A percentile compares a stretch with the other conserved stretches of the same genome.
Conservation (phyloP, 1,140 invertebrate genomes). For the Drosophila lacteicornis region DNA sequence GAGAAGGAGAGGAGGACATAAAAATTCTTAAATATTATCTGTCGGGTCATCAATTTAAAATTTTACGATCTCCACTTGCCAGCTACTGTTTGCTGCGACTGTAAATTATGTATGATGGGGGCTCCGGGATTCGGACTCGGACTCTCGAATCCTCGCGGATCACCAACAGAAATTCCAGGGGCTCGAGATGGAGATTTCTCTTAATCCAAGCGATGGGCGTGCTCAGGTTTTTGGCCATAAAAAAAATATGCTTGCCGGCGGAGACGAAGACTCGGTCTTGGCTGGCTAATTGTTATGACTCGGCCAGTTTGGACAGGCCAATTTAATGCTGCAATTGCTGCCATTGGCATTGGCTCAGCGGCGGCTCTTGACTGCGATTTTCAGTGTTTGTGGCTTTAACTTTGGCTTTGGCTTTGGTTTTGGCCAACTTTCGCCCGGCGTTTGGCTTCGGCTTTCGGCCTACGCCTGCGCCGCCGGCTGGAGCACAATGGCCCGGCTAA, state of each 20-base stretch:
- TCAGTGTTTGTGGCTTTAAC: conserved; percentile 3
- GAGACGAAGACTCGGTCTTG: neutral
- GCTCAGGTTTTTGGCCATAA: conserved; percentile 55
- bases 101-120: conserved; percentile 73
- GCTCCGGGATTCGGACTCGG: conserved; percentile 15
- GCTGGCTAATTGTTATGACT: conserved; percentile 73
- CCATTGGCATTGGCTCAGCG: conserved; percentile 39
- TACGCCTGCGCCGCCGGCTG: conserved; percentile 35
- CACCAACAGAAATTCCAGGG: conserved; percentile 14
- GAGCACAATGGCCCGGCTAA: conserved; percentile 62
- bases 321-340: conserved; percentile 63
- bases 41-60: conserved; percentile 83
- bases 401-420: conserved; percentile 26
- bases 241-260: conserved; percentile 45
- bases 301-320: conserved; percentile 61
- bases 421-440: conserved; percentile 56
- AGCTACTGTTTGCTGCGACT: conserved; percentile 81
- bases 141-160: conserved; percentile 30
- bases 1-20: conserved; percentile 38
- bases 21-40: conserved; percentile 82
- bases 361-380: conserved; percentile 20
- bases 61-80: conserved; percentile 74
- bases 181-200: conserved; percentile 27
- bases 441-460: conserved; percentile 20
- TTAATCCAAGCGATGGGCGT: conserved; percentile 48